Evolutionary conservation across 2,113 vertebrate species (phyloP), one percentile per base, ranked within the genome.

Genomic region (Caloenas nicobarica): DNA sequence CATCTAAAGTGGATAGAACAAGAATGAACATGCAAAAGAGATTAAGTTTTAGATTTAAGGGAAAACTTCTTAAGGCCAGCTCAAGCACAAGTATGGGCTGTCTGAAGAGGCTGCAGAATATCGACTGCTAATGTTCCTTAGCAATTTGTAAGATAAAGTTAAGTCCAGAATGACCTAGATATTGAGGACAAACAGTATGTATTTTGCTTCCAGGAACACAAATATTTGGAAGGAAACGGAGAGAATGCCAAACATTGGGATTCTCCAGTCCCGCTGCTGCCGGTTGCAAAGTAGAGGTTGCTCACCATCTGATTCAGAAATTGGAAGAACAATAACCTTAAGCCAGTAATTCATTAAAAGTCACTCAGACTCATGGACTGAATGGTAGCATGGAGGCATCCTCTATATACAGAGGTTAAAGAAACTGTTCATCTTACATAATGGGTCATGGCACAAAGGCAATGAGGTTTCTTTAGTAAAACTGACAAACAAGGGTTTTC

Each of bases 1-100:
- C 0, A 3, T 29, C 51, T 46, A 48, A 48, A 48, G 10, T 19
- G 24, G 33, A 60, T 23, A 44, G 0, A 3, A 33, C n/a, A 54
- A 33, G 14, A 78, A 66, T 54, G 13, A 88, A 72, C 34, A 60
- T 7, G 13, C 5, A 16, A 71, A 46, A 66, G 17, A 53, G 2
- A 60, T 17, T 13, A 42, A 83, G 9, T 13, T 51, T 76, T 69
- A 74, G 56, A 50, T n/a, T 56, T 50, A 0, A 18, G 22, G 26
- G 60, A 36, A 81, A 50, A 25, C 23, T 33, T 48, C 25, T 74
- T 24, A 40, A 65, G 14, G 44, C 28, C 64, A 65, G 50, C 33
- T 82, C 16, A 36, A 82, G 36, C 70, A 44, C 33, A 71, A 11
- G 24, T 13, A 34, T 14, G 17, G 40, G 40, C 34, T 62, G 38